phyloP scores from a whole-genome alignment of 2,113 vertebrate species.

The Gorsachius goisagi region DNA sequence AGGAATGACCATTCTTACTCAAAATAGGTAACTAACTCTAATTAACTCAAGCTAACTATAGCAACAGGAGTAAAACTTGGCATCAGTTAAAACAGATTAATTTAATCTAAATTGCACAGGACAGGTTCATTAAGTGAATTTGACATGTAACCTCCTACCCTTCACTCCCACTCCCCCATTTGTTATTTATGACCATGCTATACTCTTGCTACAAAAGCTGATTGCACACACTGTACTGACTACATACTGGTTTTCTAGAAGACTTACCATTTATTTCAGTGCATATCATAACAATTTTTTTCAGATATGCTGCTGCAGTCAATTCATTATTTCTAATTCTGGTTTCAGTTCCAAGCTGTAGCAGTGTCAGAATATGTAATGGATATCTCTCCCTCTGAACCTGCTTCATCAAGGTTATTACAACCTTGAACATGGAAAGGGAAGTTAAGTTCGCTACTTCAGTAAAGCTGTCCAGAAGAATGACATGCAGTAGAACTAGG shows the following conservation, averaged over 20 bases:
- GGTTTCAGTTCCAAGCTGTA: conserved; percentile 85
- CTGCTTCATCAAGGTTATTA: conserved; percentile 83
- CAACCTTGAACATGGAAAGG: conserved; percentile 71
- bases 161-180: fast-evolving
- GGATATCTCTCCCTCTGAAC: conserved; percentile 69
- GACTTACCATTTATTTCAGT: conserved; percentile 83
- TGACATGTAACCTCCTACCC: neutral
- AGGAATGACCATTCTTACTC: neutral
- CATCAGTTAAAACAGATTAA: neutral
- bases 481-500: neutral
- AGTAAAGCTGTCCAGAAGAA: neutral
- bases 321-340: conserved; percentile 81
- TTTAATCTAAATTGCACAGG: neutral
- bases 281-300: conserved; percentile 82
- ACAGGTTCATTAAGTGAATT: neutral
- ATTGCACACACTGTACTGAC: neutral
- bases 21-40: neutral
- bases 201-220: neutral
- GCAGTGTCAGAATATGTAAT: conserved; percentile 81
- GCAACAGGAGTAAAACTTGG: neutral
- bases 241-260: neutral
- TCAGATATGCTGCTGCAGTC: conserved; percentile 84
- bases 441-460: neutral
- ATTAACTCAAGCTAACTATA: neutral
- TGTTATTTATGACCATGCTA: neutral